Conservation (phyloP, 2,797 vertebrate genomes). For the Sitta carolinensis region DNA sequence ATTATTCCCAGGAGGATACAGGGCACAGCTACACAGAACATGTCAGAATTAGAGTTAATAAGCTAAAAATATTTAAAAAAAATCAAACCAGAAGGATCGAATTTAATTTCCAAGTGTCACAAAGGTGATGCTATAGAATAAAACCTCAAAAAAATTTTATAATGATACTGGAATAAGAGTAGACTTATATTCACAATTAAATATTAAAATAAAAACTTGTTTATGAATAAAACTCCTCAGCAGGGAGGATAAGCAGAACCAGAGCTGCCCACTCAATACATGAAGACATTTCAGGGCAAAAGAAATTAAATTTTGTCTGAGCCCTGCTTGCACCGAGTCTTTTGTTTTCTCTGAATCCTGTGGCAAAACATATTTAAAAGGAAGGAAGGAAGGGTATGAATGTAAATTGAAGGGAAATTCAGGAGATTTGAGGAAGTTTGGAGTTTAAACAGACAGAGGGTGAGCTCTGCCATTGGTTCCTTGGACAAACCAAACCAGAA, state of each 20-base stretch:
- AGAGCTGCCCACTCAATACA: background rate
- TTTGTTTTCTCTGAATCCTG: background rate
- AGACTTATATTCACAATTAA: background rate
- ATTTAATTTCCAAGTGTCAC: background rate
- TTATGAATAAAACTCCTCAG: background rate
- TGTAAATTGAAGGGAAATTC: background rate
- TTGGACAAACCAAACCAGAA: background rate
- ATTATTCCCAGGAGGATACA: background rate
- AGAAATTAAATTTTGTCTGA: background rate
- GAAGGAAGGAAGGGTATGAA: background rate
- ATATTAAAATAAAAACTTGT: background rate
- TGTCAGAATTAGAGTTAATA: background rate
- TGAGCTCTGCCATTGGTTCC: background rate
- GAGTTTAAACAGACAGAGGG: background rate
- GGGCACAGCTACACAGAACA: background rate
- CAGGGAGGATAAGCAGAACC: background rate
- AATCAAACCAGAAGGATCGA: background rate
- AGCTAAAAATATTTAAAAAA: background rate
- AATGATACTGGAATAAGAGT: background rate
- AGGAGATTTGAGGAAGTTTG: background rate
- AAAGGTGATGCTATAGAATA: background rate
- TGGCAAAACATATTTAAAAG: background rate
- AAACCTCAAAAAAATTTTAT: background rate
- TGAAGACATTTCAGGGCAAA: background rate
- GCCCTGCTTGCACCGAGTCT: accelerated